Percentiles rank a stretch among this genome's conserved stretches.
Evolutionary conservation across 2,113 vertebrate species (phyloP).

Genomic region (Triplophysa rosa): DNA sequence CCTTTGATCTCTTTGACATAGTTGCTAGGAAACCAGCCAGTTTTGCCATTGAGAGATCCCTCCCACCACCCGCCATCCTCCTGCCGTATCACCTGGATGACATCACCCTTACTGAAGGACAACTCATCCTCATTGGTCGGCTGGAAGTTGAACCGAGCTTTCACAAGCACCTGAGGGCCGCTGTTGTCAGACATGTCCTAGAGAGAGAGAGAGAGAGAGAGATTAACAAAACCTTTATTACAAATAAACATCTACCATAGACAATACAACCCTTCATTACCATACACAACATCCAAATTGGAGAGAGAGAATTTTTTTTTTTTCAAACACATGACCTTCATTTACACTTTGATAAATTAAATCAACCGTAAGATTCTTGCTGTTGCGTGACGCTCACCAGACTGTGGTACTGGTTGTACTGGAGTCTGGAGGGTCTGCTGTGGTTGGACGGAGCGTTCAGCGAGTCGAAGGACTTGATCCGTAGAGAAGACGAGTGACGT

Average conservation of each 20-base stretch:
- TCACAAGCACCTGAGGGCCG: constrained; percentile 84
- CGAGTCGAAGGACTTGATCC: constrained; percentile 95
- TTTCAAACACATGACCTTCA: too few relatives aligned
- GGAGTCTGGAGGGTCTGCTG: constrained; percentile 84
- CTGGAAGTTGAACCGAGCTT: constrained; percentile 92
- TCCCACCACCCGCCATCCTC: constrained; percentile 99
- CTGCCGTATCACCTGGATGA: constrained; percentile 91
- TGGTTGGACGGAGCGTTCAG: constrained; percentile 83
- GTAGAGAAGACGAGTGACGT: constrained; percentile 79
- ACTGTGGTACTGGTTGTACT: constrained; percentile 92
- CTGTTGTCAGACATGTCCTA: constrained; percentile 96
- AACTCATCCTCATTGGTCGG: constrained; percentile 97
- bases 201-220: neutral
- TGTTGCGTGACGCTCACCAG: constrained; percentile 81
- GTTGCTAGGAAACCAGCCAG: constrained; percentile 98
- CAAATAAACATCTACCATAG: too few relatives aligned
- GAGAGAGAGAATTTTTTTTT: too few relatives aligned
- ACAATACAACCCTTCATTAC: too few relatives aligned
- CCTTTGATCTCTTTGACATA: constrained; percentile 94
- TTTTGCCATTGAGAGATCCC: constrained; percentile 84
- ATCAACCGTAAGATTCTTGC: neutral
- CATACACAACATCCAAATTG: too few relatives aligned
- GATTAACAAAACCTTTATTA: neutral
- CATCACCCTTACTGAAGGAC: constrained; percentile 91
- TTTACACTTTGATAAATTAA: too few relatives aligned